These are phyloP conservation scores for Stercorarius parasiticus DNA, from an alignment of 2,113 vertebrate species.

Conservation along the genomic window DNA sequence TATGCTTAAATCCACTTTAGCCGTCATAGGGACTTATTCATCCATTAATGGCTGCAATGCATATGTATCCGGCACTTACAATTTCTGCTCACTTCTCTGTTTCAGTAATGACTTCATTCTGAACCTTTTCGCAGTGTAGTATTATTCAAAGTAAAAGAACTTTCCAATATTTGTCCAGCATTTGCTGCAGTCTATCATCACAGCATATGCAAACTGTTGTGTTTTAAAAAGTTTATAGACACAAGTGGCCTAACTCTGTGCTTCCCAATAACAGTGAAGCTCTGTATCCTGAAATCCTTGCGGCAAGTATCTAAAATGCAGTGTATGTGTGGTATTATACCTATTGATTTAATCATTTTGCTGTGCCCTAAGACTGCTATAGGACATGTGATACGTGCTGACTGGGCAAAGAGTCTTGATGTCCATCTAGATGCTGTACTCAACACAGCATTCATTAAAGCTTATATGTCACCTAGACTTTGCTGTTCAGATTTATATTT, in stretches of 20 bases:
- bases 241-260: neutral
- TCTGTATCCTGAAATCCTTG: neutral
- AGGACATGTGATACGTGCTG: neutral
- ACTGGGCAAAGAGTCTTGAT: neutral
- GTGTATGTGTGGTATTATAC: neutral
- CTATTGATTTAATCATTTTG: neutral
- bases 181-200: neutral
- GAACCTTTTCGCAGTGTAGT: neutral
- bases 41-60: neutral
- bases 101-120: neutral
- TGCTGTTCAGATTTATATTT: neutral
- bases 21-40: neutral
- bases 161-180: neutral
- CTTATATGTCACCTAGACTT: neutral
- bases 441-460: neutral
- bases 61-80: neutral
- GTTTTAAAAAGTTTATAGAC: neutral
- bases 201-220: neutral
- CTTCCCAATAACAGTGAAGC: neutral
- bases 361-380: neutral
- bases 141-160: neutral
- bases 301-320: neutral
- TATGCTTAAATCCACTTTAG: neutral
- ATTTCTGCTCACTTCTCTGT: neutral
- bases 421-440: neutral